Base-by-base conservation (phyloP, 2,113 vertebrate genomes). In the Eclectus roratus region DNA sequence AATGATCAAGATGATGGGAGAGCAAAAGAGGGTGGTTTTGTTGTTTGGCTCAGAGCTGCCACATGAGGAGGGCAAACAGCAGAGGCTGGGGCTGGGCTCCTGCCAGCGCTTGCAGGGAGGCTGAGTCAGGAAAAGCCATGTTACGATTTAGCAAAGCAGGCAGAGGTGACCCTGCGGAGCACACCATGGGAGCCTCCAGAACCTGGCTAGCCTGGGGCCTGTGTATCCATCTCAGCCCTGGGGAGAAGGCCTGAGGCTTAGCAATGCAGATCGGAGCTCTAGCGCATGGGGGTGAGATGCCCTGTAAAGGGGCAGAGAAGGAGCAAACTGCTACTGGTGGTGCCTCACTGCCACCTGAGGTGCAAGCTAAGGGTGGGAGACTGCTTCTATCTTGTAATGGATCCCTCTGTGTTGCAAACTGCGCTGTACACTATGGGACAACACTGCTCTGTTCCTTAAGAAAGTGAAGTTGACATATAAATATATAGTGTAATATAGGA, bases 1-100 rank as follows among this genome's bases (percentile, higher is more conserved):
- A 60, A 83, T 60, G 79, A 90, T 73, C 68, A 49, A 43, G 76
- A 83, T 58, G 91, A 90, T 60, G 35, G 88, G 72, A 90, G 55
- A 90, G 88, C 85, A 90, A 73, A 90, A 82, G 53, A 94, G 93
- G 78, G 85, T 50, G 94, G 82, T 63, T 90, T 94, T 83, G 41
- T 31, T 95, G 63, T 94, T 94, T 80, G 82, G 35, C 76, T 90
- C 44, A 73, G 66, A 89, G 90, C 58, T 92, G 71, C 80, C 63
- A 33, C 74, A 77, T 49, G 20, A 78, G 82, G 71, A 80, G 12
- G 31, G 25, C 49, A 78, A 90, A 88, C 63, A 85, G 94, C 66
- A 88, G 52, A 60, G 66, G 70, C 74, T 85, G 85, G 41, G 78
- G 66, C 63, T 80, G 33, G 11, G 28, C 60, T 91, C 47, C 52